A percentile compares a stretch with the other conserved stretches of the same genome.
These are phyloP conservation scores for Toxostoma redivivum DNA, from an alignment of 2,113 vertebrate genomes.

Conservation along the genomic window DNA sequence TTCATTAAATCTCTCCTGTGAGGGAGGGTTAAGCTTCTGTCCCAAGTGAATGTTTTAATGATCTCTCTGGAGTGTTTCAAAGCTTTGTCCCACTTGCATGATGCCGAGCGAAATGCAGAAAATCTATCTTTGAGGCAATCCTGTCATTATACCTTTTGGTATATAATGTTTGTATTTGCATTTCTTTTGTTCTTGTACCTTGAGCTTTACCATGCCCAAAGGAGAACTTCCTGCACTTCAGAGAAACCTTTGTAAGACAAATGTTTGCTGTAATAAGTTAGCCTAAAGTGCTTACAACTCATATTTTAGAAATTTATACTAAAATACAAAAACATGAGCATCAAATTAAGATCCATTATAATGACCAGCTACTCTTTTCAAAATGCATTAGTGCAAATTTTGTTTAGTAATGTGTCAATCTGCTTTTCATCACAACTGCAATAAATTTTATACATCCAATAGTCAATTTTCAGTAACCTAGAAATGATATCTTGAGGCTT, in stretches of 20 bases:
- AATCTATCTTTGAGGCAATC: constrained; percentile 29
- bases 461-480: not conserved
- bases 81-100: constrained; percentile 30
- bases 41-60: constrained; percentile 58
- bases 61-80: constrained; percentile 52
- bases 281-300: not conserved
- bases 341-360: not conserved
- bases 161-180: constrained; percentile 41
- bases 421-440: not conserved
- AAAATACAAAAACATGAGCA: not conserved
- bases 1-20: constrained; percentile 23
- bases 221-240: constrained; percentile 25
- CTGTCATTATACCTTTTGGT: constrained; percentile 28
- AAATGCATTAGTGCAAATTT: not conserved
- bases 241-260: constrained; percentile 23
- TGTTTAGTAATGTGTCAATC: not conserved
- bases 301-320: not conserved
- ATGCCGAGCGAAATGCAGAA: not conserved
- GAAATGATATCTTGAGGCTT: not conserved
- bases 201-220: constrained; percentile 16
- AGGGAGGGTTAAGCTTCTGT: constrained; percentile 36
- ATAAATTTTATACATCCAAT: not conserved
- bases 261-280: not conserved
- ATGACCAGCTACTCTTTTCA: not conserved
- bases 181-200: constrained; percentile 46